Evolutionary conservation across 1,140 invertebrate genomes (phyloP).

Genomic region (Eriosoma lanigerum): DNA sequence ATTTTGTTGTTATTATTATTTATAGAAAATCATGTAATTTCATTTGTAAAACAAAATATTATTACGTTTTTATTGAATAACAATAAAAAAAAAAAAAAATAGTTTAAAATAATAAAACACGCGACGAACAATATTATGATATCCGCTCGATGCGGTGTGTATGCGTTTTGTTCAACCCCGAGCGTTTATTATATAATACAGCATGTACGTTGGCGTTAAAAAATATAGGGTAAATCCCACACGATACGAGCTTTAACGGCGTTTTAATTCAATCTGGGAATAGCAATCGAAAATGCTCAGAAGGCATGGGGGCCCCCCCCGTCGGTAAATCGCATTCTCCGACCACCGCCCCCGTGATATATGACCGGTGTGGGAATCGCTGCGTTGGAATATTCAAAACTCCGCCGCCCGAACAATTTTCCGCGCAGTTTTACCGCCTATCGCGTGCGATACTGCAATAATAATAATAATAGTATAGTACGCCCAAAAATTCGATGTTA

Average conservation of each 20-base stretch:
- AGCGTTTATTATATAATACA: not conserved
- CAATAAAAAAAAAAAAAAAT: not conserved
- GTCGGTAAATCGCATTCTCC: constrained; percentile 14
- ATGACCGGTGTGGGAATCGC: constrained; percentile 43
- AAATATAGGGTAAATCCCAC: constrained; percentile 20
- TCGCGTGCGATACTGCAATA: not conserved
- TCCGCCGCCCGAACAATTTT: not conserved
- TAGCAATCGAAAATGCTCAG: constrained; percentile 23
- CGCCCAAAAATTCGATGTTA: too few species aligned
- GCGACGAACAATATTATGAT: not conserved
- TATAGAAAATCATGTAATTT: not conserved
- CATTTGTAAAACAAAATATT: not conserved
- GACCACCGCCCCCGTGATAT: constrained; percentile 31
- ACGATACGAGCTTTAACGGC: constrained; percentile 31
- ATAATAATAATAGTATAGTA: too few species aligned
- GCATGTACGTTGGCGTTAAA: not conserved
- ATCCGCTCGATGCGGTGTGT: not conserved
- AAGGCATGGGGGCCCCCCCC: not conserved
- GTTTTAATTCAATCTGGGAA: constrained; percentile 51
- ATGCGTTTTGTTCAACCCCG: not conserved
- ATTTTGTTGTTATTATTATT: not conserved
- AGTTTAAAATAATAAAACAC: not conserved
- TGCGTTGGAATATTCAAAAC: constrained; percentile 39
- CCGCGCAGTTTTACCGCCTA: not conserved
- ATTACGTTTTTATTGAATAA: not conserved